Conservation (phyloP, 2,888 invertebrate genomes). For the Lasioglossum pauxillum region DNA sequence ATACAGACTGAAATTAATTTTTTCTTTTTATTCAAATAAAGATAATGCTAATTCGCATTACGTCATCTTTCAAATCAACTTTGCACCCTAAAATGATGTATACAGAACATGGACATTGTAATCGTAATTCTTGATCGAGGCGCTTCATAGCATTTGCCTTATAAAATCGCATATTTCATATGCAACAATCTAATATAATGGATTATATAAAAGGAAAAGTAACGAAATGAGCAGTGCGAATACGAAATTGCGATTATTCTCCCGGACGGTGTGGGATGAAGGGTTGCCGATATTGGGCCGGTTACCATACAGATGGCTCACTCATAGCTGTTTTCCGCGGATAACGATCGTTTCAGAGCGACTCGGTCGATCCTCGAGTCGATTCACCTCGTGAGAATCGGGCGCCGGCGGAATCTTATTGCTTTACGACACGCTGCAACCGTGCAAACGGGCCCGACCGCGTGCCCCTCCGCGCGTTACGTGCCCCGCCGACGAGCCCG, state of each 20-base stretch:
- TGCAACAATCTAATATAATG: not conserved
- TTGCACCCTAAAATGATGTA: not conserved
- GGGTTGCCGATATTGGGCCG: not conserved
- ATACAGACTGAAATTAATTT: not conserved
- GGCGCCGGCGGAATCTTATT: slow-evolving; percentile 63
- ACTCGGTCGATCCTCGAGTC: not conserved
- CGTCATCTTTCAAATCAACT: too few species aligned
- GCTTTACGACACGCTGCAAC: slow-evolving; percentile 61
- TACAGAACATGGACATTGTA: not conserved
- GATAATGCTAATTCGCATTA: too few species aligned
- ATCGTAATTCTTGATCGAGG: not conserved
- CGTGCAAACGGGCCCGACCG: slow-evolving; percentile 57
- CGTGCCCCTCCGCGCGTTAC: slow-evolving; percentile 15
- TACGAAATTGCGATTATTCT: not conserved
- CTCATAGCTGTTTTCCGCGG: slow-evolving; percentile 29
- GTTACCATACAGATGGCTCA: slow-evolving; percentile 20
- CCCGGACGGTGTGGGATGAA: not conserved
- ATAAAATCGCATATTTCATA: not conserved
- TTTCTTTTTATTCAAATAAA: not conserved
- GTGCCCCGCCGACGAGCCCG: slow-evolving; percentile 13
- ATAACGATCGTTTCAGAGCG: slow-evolving; percentile 20
- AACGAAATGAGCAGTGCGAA: not conserved
- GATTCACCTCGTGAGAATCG: slow-evolving; percentile 55
- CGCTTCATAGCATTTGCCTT: not conserved
- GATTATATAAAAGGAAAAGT: not conserved